Base-by-base conservation (phyloP, 2,113 vertebrate genomes). In the Macquaria ambigua region DNA sequence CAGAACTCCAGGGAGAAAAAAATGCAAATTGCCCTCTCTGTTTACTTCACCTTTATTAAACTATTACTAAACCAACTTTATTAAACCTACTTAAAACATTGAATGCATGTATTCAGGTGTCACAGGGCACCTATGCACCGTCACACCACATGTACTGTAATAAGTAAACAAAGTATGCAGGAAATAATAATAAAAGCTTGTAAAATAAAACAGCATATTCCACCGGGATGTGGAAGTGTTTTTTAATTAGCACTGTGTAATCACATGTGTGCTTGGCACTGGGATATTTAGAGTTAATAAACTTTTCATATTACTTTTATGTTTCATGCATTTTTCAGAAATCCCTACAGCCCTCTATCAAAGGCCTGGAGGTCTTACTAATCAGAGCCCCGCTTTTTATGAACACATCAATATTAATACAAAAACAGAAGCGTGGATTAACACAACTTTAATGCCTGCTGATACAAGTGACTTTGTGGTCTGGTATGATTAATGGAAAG, bases 301-400 rank as follows among this genome's bases (percentile, higher is more conserved):
- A 94, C 89, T 93, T 93, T 94, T 92, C 82, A 94, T 92, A 92
- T 94, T 90, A 93, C 84, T 94, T 95, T 94, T 91, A 93, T 94
- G 92, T 94, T 94, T 93, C 89, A 93, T 93, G 89, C 87, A 93
- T 94, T 94, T 95, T 94, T 93, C 77, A 92, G 75, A 89, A 94
- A 87, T 95, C 93, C 93, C 93, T 43, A 63, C 52, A 91, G 93
- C 66, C 83, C 83, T 82, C 76, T 86, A 89, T 92, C 89, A 93
- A 89, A 91, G 79, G 84, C 88, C 82, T 74, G 74, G 89, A 85
- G 91, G 91, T 91, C 82, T 82, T 67, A 86, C 71, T 90, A 89
- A 90, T 92, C 89, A 91, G 46, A 92, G 77, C 66, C 48, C 41
- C 15, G 69, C 72, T 72, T 91, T 88, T 91, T 90, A 93, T 91